These are phyloP conservation scores for Rhinichthys osculus DNA, from an alignment of 2,797 vertebrate genomes.

Conservation along the genomic window DNA sequence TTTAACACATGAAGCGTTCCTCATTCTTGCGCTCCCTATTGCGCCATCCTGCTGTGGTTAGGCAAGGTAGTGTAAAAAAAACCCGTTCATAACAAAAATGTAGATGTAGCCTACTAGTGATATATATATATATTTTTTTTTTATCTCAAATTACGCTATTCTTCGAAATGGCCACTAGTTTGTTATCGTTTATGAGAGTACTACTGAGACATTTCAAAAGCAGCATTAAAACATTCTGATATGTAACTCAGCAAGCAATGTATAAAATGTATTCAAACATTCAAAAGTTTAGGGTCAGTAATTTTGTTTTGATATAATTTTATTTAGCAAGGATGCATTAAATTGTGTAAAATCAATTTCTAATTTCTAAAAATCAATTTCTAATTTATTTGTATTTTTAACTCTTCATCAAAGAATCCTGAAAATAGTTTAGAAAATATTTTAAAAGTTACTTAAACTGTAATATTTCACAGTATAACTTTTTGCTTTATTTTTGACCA, in stretches of 20 bases:
- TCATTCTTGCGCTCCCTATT: background rate
- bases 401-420: background rate
- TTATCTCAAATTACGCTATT: background rate
- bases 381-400: background rate
- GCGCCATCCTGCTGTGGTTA: conserved; percentile 12
- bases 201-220: background rate
- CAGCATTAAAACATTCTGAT: background rate
- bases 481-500: background rate
- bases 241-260: background rate
- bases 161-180: background rate
- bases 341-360: background rate
- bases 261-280: background rate
- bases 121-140: too few species aligned
- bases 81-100: background rate
- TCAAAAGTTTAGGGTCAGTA: background rate
- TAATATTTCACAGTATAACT: background rate
- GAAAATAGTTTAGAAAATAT: background rate
- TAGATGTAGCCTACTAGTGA: background rate
- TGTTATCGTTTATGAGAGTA: background rate
- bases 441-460: background rate
- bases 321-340: background rate
- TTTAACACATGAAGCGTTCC: conserved; percentile 1
- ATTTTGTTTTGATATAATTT: background rate
- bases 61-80: background rate
- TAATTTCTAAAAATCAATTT: background rate